These are phyloP conservation scores for Gastracanthus pulcherrimus DNA, from an alignment of 2,888 invertebrate genomes.

Conservation along the genomic window DNA sequence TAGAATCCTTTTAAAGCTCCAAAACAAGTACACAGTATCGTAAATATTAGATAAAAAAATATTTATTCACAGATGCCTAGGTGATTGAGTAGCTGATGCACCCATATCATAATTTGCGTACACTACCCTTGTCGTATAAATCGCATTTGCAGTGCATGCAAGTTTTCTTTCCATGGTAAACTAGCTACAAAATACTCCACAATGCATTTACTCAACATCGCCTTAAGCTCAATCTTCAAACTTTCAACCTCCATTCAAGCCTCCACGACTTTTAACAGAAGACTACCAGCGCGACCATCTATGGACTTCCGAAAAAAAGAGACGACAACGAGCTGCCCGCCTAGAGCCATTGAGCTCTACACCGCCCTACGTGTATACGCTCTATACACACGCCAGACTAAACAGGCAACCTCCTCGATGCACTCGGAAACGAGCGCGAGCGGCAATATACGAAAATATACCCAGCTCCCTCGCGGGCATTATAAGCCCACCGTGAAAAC, in stretches of 20 bases:
- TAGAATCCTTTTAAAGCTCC: background rate
- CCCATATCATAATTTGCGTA: no score
- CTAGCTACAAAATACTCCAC: background rate
- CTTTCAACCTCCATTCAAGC: background rate
- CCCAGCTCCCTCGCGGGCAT: background rate
- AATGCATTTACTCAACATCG: background rate
- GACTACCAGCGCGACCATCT: background rate
- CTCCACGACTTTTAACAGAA: background rate
- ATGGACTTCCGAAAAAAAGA: background rate
- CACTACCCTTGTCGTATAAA: no score
- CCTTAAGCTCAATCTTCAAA: background rate
- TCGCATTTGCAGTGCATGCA: no score
- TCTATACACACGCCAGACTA: constrained; percentile 22
- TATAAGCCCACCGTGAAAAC: background rate
- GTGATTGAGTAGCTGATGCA: no score
- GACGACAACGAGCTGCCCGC: background rate
- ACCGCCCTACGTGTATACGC: background rate
- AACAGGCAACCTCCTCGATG: constrained; percentile 27
- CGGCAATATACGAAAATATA: constrained; percentile 37
- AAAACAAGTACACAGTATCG: background rate
- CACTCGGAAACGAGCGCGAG: constrained; percentile 10
- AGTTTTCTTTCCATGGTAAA: background rate
- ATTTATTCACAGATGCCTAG: no score
- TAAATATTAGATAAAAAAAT: no score
- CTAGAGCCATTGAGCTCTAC: background rate